A percentile compares a stretch with the other conserved stretches of the same genome.
Conservation (phyloP, 2,888 invertebrate species). For the Caradrina kadenii region DNA sequence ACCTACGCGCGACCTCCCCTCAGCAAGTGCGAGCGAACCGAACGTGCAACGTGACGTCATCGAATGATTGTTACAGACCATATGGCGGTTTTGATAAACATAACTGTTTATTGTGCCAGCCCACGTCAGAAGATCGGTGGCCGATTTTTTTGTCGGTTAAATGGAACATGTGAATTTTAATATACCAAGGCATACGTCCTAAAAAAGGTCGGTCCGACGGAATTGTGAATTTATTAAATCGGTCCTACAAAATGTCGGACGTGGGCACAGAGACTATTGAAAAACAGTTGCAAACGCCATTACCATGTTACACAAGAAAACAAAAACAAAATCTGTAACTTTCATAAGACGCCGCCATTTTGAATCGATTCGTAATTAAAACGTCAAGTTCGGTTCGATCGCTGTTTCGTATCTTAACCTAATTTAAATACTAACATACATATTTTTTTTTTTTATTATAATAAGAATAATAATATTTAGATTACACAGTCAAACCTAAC, state of each 20-base stretch:
- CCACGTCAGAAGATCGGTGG: too few species aligned
- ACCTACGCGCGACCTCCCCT: slow-evolving; percentile 55
- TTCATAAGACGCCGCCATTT: slow-evolving; percentile 33
- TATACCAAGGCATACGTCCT: too few species aligned
- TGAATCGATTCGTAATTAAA: neutral
- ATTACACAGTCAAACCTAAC: slow-evolving; percentile 38
- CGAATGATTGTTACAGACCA: neutral
- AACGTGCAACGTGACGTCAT: slow-evolving; percentile 29
- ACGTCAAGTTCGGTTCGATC: slow-evolving; percentile 42
- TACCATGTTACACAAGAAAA: neutral
- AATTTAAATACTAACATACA: slow-evolving; percentile 45
- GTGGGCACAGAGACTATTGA: too few species aligned
- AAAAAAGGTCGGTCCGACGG: too few species aligned
- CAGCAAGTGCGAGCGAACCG: slow-evolving; percentile 36
- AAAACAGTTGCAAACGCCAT: too few species aligned
- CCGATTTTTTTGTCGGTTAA: too few species aligned
- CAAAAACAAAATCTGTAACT: neutral
- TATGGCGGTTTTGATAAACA: too few species aligned
- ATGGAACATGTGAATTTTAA: too few species aligned
- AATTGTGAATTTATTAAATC: too few species aligned
- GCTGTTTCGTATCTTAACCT: slow-evolving; percentile 43
- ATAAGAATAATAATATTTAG: neutral
- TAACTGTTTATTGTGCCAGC: too few species aligned
- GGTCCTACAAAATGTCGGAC: too few species aligned
- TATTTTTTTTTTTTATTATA: slow-evolving; percentile 11